Base-by-base conservation (phyloP, 2,888 invertebrate species). In the Limnephilus lunatus region DNA sequence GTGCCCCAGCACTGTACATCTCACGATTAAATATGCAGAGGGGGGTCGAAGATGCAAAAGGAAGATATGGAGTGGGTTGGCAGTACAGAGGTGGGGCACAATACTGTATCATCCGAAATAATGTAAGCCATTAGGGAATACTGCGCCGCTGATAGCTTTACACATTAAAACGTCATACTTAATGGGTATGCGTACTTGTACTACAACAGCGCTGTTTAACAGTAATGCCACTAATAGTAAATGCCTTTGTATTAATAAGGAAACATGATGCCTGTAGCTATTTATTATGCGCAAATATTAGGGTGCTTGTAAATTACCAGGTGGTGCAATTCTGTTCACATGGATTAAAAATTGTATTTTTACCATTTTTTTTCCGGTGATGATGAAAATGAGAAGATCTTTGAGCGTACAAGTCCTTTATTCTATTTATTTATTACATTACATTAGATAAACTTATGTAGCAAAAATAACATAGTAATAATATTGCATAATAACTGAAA, bases 21-120 rank as follows among this genome's bases (percentile, higher is more conserved):
- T 82, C 82, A 82, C 19, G 31, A 82, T 82, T 82, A 82, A 82
- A 82, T 82, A 82, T 82, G 82, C 82, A 82, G 32, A 82, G 82
- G 32, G 31, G 82, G 82, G 32, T 32, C 19, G 32, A 32, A 82
- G 30, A 82, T 68, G 82, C 82, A 82, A 32, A 82, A 82, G 82
- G 31, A 82, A 82, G 31, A 32, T 31, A 68, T 68, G 68, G 68
- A 68, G n/a, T n/a, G 25, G 68, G 68, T 68, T 68, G 25, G 68
- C n/a, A 68, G 68, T 68, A 68, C 68, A 68, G 68, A 68, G 68
- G 68, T 68, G 68, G 82, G 19, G 82, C 82, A 82, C 82, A 82
- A 82, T 82, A 82, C 68, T 68, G 68, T 68, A 68, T 68, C 68
- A 68, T n/a, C 68, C 68, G 25, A 68, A 68, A 68, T 68, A 68